phyloP scores from a whole-genome alignment of 2,797 vertebrate species.

The Sebastiscus albofasciatus region DNA sequence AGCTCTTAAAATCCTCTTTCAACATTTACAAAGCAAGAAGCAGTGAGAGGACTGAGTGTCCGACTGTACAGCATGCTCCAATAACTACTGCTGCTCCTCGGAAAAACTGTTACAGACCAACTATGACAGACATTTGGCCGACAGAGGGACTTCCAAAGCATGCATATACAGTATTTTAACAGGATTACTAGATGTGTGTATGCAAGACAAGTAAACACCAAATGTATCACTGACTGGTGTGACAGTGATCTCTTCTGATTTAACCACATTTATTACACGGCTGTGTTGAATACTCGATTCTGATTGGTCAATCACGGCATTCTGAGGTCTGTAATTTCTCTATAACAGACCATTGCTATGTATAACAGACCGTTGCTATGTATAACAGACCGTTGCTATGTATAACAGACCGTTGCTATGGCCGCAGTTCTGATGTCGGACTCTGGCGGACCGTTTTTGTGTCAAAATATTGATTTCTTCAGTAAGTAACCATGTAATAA shows the following conservation, averaged over 20 bases:
- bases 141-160: background rate
- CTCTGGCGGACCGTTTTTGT: no score
- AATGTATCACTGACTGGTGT: background rate
- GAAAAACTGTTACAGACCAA: constrained; percentile 3
- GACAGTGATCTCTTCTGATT: background rate
- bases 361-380: no score
- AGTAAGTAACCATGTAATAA: no score
- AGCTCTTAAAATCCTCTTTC: constrained; percentile 56
- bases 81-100: constrained; percentile 3
- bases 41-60: constrained; percentile 12
- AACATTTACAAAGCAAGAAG: constrained; percentile 54
- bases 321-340: no score
- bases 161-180: background rate
- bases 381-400: no score
- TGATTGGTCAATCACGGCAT: no score
- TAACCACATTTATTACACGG: background rate
- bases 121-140: background rate
- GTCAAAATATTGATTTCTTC: no score
- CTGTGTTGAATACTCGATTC: no score
- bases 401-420: no score
- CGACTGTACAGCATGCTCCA: constrained; percentile 16
- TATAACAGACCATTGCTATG: no score
- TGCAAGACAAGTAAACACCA: background rate
- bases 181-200: background rate
- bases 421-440: no score